phyloP scores from a whole-genome alignment of 2,797 vertebrate species.

The Coregonus suidteri region DNA sequence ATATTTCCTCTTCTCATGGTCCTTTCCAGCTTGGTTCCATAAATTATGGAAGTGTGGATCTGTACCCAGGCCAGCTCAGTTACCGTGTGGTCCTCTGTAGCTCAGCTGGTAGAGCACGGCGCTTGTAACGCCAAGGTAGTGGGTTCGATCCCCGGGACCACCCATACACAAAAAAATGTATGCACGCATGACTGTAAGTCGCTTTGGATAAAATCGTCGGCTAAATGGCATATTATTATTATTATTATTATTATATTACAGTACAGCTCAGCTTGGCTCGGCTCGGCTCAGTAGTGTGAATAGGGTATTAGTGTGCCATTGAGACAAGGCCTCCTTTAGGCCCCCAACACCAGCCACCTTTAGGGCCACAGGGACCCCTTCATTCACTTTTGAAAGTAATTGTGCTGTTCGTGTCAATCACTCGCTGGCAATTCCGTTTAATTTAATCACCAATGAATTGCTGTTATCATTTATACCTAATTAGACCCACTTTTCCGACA shows the following conservation, averaged over 20 bases:
- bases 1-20: neutral
- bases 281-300: neutral
- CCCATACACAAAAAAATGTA: too few relatives aligned
- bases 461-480: conserved; percentile 33
- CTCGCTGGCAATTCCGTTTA: neutral
- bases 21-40: neutral
- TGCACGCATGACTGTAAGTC: too few relatives aligned
- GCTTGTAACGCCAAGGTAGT: too few relatives aligned
- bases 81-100: too few relatives aligned
- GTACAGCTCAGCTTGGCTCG: neutral
- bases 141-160: too few relatives aligned
- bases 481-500: conserved; percentile 11
- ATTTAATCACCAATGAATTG: conserved; percentile 8
- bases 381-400: too few relatives aligned
- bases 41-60: neutral
- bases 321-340: neutral
- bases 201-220: too few relatives aligned
- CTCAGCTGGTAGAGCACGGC: too few relatives aligned
- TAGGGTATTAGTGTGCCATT: neutral
- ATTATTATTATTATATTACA: too few relatives aligned
- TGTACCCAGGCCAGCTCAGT: neutral
- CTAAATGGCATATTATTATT: too few relatives aligned
- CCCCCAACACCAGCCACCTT: neutral
- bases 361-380: neutral
- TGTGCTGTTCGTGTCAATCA: neutral